Evolutionary conservation across 2,113 vertebrate species (phyloP).

Genomic region (Camelus dromedarius): DNA sequence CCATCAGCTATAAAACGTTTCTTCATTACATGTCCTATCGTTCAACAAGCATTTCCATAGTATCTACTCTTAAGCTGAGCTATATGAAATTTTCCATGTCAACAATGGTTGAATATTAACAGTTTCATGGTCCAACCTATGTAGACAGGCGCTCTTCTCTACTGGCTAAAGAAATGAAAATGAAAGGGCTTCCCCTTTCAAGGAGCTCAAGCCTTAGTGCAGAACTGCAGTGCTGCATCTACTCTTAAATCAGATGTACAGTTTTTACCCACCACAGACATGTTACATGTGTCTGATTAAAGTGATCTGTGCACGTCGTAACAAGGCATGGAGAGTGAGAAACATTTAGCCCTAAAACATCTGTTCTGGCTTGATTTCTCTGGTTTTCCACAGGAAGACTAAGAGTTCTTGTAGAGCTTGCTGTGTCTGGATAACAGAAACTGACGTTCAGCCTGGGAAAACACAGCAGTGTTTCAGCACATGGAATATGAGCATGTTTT

Average conservation of each 20-base stretch:
- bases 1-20: background rate
- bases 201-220: background rate
- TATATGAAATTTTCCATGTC: background rate
- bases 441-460: background rate
- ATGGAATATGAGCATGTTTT: background rate
- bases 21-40: background rate
- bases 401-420: background rate
- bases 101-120: background rate
- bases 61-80: background rate
- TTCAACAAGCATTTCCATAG: background rate
- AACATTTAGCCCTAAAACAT: background rate
- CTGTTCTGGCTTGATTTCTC: background rate
- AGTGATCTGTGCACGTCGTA: background rate
- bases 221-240: background rate
- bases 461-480: background rate
- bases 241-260: background rate
- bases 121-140: too few species aligned
- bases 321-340: background rate
- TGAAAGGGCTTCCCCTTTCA: background rate
- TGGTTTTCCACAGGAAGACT: background rate
- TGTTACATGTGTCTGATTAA: background rate
- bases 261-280: background rate
- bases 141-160: background rate
- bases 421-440: background rate
- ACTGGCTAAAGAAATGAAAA: background rate